Percentiles rank a stretch among this genome's conserved stretches.
These are phyloP conservation scores for Mirounga angustirostris DNA, from an alignment of 2,113 vertebrate species.

Conservation along the genomic window DNA sequence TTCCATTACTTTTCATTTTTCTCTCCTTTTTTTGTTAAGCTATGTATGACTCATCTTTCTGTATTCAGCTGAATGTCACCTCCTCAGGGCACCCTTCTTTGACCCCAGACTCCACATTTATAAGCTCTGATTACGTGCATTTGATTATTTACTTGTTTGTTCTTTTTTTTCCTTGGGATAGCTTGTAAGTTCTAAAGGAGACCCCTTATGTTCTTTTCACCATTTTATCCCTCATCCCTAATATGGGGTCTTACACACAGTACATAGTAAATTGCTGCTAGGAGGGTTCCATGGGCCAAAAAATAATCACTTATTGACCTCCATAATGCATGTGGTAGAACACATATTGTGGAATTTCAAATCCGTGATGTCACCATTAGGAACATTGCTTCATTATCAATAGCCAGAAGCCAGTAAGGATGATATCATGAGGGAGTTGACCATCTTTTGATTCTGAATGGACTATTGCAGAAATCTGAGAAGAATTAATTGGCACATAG, in stretches of 20 bases:
- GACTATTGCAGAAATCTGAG: neutral
- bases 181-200: neutral
- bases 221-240: neutral
- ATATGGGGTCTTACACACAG: neutral
- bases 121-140: neutral
- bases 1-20: neutral
- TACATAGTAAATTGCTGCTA: neutral
- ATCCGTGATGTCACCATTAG: neutral
- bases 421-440: neutral
- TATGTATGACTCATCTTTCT: neutral
- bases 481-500: neutral
- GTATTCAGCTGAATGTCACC: neutral
- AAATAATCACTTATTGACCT: neutral
- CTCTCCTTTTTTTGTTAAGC: neutral
- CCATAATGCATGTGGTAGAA: neutral
- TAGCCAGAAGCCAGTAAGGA: neutral
- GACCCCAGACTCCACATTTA: neutral
- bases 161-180: neutral
- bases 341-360: neutral
- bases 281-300: neutral
- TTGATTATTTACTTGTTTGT: neutral
- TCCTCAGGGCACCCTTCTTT: neutral
- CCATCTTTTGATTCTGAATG: neutral
- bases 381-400: neutral
- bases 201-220: neutral